A percentile compares a stretch with the other conserved stretches of the same genome.
These are phyloP conservation scores for Oncorhynchus tshawytscha DNA, from an alignment of 2,113 vertebrate species.

Conservation along the genomic window DNA sequence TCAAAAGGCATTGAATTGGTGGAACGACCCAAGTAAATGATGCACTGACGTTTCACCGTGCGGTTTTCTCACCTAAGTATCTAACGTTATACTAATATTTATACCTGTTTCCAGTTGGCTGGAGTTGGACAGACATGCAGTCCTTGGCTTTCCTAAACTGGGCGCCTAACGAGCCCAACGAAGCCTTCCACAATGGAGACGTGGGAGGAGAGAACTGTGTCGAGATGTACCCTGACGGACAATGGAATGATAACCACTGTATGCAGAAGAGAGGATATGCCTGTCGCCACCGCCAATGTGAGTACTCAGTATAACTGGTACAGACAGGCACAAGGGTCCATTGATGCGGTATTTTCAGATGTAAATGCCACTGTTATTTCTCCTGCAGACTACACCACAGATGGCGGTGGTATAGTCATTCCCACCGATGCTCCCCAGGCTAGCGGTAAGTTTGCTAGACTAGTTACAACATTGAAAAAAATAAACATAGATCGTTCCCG, in stretches of 20 bases:
- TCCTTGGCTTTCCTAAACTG: constrained; percentile 71
- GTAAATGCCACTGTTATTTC: neutral
- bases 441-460: constrained; percentile 47
- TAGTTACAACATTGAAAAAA: neutral
- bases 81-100: neutral
- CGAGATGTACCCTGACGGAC: constrained; percentile 74
- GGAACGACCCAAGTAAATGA: no score
- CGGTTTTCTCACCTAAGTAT: neutral
- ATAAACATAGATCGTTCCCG: neutral
- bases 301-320: constrained; percentile 5
- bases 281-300: constrained; percentile 71
- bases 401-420: constrained; percentile 39
- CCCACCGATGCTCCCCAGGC: constrained; percentile 52
- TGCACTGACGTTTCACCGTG: neutral
- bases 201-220: constrained; percentile 68
- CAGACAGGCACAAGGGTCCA: neutral
- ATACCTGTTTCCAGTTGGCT: constrained; percentile 59
- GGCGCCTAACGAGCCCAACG: constrained; percentile 71
- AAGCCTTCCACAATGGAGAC: constrained; percentile 58
- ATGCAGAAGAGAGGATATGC: constrained; percentile 68
- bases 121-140: constrained; percentile 71
- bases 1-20: no score
- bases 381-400: constrained; percentile 64
- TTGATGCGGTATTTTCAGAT: neutral
- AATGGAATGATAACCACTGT: constrained; percentile 78